Conservation (phyloP, 2,113 vertebrate species). For the Takifugu bimaculatus region DNA sequence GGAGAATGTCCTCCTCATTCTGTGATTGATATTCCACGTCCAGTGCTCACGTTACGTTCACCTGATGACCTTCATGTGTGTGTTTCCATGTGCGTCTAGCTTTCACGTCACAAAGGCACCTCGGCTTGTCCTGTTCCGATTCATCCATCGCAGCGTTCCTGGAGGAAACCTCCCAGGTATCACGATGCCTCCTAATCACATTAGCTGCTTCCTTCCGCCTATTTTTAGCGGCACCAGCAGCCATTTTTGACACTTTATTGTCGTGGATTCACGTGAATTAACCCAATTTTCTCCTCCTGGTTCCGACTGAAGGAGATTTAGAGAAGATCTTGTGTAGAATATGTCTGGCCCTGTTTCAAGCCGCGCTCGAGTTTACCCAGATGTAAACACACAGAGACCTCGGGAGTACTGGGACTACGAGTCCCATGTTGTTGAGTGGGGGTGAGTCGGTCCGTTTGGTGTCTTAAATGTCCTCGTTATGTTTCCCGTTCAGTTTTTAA, state of each 20-base stretch:
- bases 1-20: no score
- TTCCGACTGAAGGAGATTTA: slow-evolving; percentile 63
- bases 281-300: not conserved
- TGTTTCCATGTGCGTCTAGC: slow-evolving; percentile 41
- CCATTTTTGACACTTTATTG: not conserved
- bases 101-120: slow-evolving; percentile 63
- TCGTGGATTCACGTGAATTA: not conserved
- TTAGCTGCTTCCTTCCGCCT: not conserved
- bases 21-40: no score
- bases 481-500: not conserved
- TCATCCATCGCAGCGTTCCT: slow-evolving; percentile 65
- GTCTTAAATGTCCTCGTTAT: not conserved
- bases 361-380: slow-evolving; percentile 84
- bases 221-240: not conserved
- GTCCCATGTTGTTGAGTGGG: slow-evolving; percentile 85
- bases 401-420: slow-evolving; percentile 85
- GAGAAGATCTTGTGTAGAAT: slow-evolving; percentile 70
- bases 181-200: not conserved
- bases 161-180: slow-evolving; percentile 74
- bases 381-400: slow-evolving; percentile 86
- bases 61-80: not conserved
- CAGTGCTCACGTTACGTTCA: no score
- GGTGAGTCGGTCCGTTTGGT: slow-evolving; percentile 62
- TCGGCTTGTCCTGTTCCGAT: slow-evolving; percentile 48
- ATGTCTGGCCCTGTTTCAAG: slow-evolving; percentile 86